Base-by-base conservation (phyloP, 2,113 vertebrate genomes). In the Heterotilapia buettikoferi region DNA sequence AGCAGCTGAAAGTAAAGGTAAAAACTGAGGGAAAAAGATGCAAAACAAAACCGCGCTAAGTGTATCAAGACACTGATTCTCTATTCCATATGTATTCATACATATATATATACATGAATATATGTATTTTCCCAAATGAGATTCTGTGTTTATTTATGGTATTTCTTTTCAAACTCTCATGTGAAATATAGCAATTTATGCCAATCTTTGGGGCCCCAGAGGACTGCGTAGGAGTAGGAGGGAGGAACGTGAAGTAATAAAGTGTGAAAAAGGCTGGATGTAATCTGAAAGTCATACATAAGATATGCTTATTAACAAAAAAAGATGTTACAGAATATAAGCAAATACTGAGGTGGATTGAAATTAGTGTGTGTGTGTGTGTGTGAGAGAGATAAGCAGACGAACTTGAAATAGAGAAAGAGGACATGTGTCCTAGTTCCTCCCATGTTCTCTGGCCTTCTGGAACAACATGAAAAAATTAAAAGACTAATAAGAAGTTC, bases 401-500 rank as follows among this genome's bases (percentile, higher is more conserved):
- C 68, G 31, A 43, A 56, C 16, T 31, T 78, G 43, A 78, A 50
- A 47, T 3, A 78, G 71, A 78, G 80, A 45, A 12, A 54, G 31
- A n/a, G 8, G 18, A 76, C 6, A 19, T 59, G 47, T 54, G 54
- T 43, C 13, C 29, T 56, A 61, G 33, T 63, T 83, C 56, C 36
- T 87, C 80, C 63, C 84, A 83, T 84, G 61, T 82, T 71, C 63
- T 66, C 24, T 6, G 57, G 61, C 63, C 76, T 82, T 36, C 59
- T 61, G 80, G 59, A 68, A 63, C 66, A 76, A 88, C 73, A 47
- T 59, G 8, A 86, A 87, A 80, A 89, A 86, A 92, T 90, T 59
- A 88, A 92, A 91, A 87, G 33, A 57, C 29, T 47, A 88, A 88
- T 76, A 81, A 61, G 76, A 82, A 81, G 85, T 86, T 87, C 63